Conservation (phyloP, 2,888 invertebrate genomes). For the Coelinius sp. region DNA sequence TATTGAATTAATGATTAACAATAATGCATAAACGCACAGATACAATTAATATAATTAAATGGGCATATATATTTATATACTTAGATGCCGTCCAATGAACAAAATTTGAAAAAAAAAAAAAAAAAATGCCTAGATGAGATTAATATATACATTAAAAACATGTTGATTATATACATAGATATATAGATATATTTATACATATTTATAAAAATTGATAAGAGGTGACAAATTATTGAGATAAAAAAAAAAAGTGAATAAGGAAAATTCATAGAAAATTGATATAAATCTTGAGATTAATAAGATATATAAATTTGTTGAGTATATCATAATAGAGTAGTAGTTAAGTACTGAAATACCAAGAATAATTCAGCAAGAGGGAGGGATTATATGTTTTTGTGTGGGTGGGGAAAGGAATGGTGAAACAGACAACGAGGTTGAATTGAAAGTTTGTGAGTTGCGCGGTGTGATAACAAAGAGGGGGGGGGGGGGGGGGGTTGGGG, state of each 20-base stretch:
- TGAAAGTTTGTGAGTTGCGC: not conserved
- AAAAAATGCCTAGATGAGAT: not conserved
- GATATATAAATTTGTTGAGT: not conserved
- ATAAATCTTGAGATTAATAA: too few relatives aligned
- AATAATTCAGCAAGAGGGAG: not conserved
- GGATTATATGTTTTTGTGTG: slow-evolving; percentile 16
- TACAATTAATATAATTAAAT: slow-evolving; percentile 19
- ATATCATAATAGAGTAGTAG: not conserved
- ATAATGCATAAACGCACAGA: slow-evolving; percentile 23
- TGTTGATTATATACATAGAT: slow-evolving; percentile 9
- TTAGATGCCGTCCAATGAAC: slow-evolving; percentile 36
- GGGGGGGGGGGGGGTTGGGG: not conserved
- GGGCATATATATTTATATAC: slow-evolving; percentile 30
- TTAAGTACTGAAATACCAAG: not conserved
- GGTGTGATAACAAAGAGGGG: not conserved
- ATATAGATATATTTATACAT: slow-evolving; percentile 25
- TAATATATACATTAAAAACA: not conserved
- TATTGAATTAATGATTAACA: slow-evolving; percentile 1
- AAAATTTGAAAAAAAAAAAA: not conserved
- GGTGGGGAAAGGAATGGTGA: slow-evolving; percentile 8
- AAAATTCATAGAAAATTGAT: slow-evolving; percentile 9
- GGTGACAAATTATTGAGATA: not conserved
- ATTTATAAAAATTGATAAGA: slow-evolving; percentile 4
- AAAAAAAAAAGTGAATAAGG: not conserved
- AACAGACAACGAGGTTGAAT: not conserved